phyloP scores from a whole-genome alignment of 2,888 invertebrate species.

The Physocephala rufipes region DNA sequence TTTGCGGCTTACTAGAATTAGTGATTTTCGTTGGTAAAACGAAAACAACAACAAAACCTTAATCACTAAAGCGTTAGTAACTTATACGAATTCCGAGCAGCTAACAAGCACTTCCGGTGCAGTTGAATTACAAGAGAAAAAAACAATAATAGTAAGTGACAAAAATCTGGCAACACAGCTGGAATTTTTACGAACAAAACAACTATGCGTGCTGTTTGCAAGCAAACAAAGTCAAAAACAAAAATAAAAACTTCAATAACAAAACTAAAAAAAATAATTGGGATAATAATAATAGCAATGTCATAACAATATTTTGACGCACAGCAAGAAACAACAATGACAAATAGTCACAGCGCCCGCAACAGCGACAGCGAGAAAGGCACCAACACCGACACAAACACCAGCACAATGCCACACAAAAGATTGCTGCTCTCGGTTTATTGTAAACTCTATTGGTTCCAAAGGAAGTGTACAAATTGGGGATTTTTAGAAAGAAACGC shows the following conservation, averaged over 20 bases:
- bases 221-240: conserved; percentile 5
- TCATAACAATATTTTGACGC: conserved; percentile 4
- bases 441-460: conserved; percentile 16
- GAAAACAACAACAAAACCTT: background rate
- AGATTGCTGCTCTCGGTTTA: background rate
- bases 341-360: background rate
- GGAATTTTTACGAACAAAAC: background rate
- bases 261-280: conserved; percentile 9
- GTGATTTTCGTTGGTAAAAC: background rate
- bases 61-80: background rate
- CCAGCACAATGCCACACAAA: too few species aligned
- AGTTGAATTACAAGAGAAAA: conserved; percentile 18
- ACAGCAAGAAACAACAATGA: background rate
- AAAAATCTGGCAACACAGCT: conserved; percentile 21
- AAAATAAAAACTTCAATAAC: background rate
- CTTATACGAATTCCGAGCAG: background rate
- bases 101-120: conserved; percentile 9
- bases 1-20: too few species aligned
- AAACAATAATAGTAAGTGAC: background rate
- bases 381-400: background rate
- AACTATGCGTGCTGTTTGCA: background rate
- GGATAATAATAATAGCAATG: background rate
- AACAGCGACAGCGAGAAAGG: background rate
- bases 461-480: conserved; percentile 32
- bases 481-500: conserved; percentile 16